Base-by-base conservation (phyloP, 2,797 vertebrate genomes). In the Typhlichthys subterraneus region DNA sequence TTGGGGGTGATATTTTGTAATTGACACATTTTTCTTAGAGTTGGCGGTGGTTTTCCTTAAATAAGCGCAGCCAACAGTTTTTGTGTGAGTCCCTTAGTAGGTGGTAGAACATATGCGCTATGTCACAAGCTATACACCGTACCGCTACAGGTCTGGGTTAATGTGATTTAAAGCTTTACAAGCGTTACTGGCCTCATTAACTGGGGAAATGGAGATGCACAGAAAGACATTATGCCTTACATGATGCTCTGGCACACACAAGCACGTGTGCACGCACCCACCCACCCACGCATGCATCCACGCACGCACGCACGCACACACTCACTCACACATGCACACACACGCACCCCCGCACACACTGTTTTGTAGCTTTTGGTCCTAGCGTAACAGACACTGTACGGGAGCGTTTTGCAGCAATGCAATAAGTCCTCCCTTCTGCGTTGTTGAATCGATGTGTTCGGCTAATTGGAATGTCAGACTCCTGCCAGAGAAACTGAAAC, bases 141-240 rank as follows among this genome's bases (percentile, higher is more conserved):
- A 55, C 17, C 60, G 70, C 55, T 69, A 57, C 49, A 4, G 14
- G 45, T 79, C 53, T 68, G 12, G 48, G 50, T 75, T 73, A 48
- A 45, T 54, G 47, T 76, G 63, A 79, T 75, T 79, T 79, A 69
- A 61, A 65, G 53, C 66, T 71, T 80, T 29, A 57, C 52, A 67
- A 38, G 10, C 15, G 46, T 57, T 65, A 49, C 33, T 54, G 53
- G 58, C 57, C 62, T 79, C 76, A 80, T 80, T 75, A 76, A 75
- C 29, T 61, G 45, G 53, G 50, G 50, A 62, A 23, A 62, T 62
- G 49, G 48, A 61, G 58, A 19, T 17, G 49, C 56, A 59, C 63
- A 45, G 19, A 58, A 57, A 12, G 48, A 17, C 59, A 19, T 61
- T 61, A 14, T 13, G 23, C n/a, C 19, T 23, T 47, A 42, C 59